Evolutionary conservation across 2,797 vertebrate genomes (phyloP), one percentile per base, ranked within the genome.

Genomic region (Percopsis omiscomaycus): DNA sequence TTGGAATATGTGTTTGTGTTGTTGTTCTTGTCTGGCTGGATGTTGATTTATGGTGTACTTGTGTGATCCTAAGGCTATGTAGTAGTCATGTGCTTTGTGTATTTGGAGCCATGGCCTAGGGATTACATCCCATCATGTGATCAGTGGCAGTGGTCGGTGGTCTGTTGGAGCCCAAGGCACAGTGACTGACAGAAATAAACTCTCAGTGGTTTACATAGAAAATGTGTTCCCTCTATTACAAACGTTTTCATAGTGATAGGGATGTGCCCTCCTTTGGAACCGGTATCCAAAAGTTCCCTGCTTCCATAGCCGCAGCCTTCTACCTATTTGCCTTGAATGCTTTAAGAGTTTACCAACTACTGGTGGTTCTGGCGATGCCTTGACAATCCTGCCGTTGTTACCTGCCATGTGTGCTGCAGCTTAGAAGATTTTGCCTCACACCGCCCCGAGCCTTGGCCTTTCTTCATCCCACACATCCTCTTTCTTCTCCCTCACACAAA

Each of bases 51-150:
- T n/a, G 16, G 56, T 57, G 63, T 42, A 71, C 56, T 76, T 73
- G 74, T 66, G 60, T 84, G 80, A 62, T 62, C 75, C 53, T 66
- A 53, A 60, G 69, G 62, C 64, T 63, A 30, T 75, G 66, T 84
- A 84, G 81, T 84, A 84, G 84, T 90, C 91, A 93, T 92, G 91
- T 92, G 91, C 83, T 88, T 67, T 71, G 30, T 77, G 64, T 84
- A 72, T 78, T 81, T 81, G 74, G 82, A 77, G 75, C 71, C 68
- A 47, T 86, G 81, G 89, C 89, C 89, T 75, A 78, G 71, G 85
- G 84, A 82, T 83, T 74, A 84, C 78, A 76, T 61, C 70, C 76
- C 63, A 82, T 84, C 89, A 89, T 91, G 88, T 91, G 88, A 91
- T 80, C 72, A 63, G 75, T 67, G 69, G 67, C 75, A 80, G 69